Percentiles rank a stretch among this genome's conserved stretches.
phyloP scores from a whole-genome alignment of 2,113 vertebrate genomes.

The Corythoichthys intestinalis region DNA sequence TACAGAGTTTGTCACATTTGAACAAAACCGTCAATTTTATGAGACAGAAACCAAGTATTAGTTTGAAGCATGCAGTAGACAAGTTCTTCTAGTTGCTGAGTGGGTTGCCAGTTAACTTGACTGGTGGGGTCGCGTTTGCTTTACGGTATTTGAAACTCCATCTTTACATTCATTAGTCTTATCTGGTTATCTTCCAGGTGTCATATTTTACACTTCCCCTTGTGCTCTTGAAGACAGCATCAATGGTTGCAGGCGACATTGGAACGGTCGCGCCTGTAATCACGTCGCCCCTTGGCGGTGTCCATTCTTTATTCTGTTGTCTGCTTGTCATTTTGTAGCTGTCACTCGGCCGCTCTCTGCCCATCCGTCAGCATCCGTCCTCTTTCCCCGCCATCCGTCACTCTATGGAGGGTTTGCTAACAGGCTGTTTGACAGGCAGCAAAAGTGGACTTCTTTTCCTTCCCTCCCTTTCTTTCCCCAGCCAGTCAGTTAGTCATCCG shows the following conservation, averaged over 20 bases:
- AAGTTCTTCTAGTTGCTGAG: background rate
- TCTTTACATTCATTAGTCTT: background rate
- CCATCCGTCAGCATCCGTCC: background rate
- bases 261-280: background rate
- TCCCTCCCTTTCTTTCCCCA: conserved; percentile 38
- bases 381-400: conserved; percentile 40
- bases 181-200: background rate
- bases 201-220: background rate
- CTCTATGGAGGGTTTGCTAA: conserved; percentile 49
- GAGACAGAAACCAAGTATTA: background rate
- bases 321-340: conserved; percentile 17
- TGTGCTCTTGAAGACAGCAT: background rate
- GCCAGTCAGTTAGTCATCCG: conserved; percentile 59
- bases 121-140: background rate
- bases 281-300: background rate
- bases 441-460: conserved; percentile 31
- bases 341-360: conserved; percentile 15
- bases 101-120: background rate
- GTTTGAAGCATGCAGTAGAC: background rate
- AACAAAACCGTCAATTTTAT: background rate
- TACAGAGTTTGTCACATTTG: background rate
- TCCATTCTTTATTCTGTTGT: conserved; percentile 9
- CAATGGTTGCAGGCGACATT: background rate
- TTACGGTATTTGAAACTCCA: background rate
- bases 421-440: conserved; percentile 62